Evolutionary conservation across 2,113 vertebrate species (phyloP).

Genomic region (Psammodynastes pulverulentus): DNA sequence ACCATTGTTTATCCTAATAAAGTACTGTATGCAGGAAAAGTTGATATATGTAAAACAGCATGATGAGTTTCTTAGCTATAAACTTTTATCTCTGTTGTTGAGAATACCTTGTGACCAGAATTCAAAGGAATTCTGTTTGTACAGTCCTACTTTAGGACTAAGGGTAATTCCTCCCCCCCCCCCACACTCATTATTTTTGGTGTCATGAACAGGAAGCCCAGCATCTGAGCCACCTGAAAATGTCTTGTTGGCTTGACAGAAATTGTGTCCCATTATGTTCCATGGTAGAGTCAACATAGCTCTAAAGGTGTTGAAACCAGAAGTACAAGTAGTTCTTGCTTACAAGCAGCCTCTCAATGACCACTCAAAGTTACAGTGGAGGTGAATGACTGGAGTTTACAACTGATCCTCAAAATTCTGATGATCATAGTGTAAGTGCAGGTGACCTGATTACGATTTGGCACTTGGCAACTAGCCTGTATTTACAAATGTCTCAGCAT

Average conservation of each 20-base stretch:
- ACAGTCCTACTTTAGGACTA: too few relatives aligned
- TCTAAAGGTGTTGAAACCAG: not conserved
- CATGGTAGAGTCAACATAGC: not conserved
- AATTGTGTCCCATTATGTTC: not conserved
- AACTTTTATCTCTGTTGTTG: not conserved
- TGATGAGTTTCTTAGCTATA: not conserved
- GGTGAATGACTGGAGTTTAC: not conserved
- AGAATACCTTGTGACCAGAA: not conserved
- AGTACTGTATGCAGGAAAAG: not conserved
- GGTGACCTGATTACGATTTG: too few relatives aligned
- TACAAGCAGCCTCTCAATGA: not conserved
- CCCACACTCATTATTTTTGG: too few relatives aligned
- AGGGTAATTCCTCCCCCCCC: accelerated
- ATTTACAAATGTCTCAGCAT: too few relatives aligned
- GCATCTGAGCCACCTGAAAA: not conserved
- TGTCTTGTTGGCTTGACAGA: not conserved
- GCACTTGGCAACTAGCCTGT: too few relatives aligned
- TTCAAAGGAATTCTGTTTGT: too few relatives aligned
- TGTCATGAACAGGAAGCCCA: not conserved
- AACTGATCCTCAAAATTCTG: not conserved
- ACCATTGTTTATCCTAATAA: not conserved
- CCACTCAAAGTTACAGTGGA: not conserved
- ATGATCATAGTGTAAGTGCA: not conserved
- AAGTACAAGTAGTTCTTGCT: not conserved
- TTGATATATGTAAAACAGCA: not conserved